Percentiles rank a stretch among this genome's conserved stretches.
Evolutionary conservation across 2,797 vertebrate genomes (phyloP).

Genomic region (Pseudomugil tenellus): DNA sequence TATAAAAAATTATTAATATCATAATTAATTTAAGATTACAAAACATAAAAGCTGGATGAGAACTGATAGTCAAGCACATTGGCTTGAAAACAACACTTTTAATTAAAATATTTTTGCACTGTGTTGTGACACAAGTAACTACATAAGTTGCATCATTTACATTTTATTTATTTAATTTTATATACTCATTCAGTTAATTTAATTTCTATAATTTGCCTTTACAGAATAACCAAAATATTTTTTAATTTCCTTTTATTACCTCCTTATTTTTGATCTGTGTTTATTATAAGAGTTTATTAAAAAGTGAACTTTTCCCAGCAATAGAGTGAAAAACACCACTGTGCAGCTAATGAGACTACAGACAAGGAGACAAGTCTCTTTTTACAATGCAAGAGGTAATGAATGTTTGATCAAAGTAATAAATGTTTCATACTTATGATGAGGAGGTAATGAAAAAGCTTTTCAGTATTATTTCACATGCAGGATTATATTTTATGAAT

Average conservation of each 20-base stretch:
- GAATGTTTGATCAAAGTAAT: slow-evolving; percentile 70
- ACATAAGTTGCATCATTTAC: background rate
- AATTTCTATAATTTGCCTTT: background rate
- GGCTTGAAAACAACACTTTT: background rate
- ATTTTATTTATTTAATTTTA: background rate
- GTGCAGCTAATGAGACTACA: slow-evolving; percentile 41
- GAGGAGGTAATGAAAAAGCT: slow-evolving; percentile 70
- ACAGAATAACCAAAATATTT: background rate
- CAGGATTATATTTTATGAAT: slow-evolving; percentile 68
- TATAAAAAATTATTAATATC: no score
- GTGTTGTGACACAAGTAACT: background rate
- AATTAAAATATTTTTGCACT: background rate
- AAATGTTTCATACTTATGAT: slow-evolving; percentile 66
- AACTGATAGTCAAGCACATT: no score
- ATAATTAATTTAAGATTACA: no score
- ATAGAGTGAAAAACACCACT: slow-evolving; percentile 18
- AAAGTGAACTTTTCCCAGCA: slow-evolving; percentile 17
- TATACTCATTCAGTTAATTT: background rate
- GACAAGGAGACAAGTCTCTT: slow-evolving; percentile 41
- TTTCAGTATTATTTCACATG: slow-evolving; percentile 51
- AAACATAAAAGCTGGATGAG: no score
- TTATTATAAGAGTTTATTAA: slow-evolving; percentile 21
- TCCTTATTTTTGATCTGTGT: background rate
- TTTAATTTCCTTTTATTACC: background rate
- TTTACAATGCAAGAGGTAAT: slow-evolving; percentile 54